Conservation (phyloP, 2,888 invertebrate species). For the Melinaea menophilus region DNA sequence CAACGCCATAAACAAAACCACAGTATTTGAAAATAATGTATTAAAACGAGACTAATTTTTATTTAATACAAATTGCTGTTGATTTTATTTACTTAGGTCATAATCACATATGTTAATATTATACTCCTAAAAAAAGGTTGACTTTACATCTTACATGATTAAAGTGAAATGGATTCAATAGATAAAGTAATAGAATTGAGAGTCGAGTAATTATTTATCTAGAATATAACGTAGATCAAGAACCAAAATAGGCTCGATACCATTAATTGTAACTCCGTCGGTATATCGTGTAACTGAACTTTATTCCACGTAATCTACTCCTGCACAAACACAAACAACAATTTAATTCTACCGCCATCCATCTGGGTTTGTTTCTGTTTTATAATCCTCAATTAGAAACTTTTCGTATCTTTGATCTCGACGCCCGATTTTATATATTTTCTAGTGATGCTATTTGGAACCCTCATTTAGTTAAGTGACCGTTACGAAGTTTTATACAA, state of each 20-base stretch:
- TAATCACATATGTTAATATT: no score
- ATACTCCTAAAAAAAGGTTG: no score
- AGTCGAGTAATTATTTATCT: no score
- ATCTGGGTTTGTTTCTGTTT: constrained; percentile 34
- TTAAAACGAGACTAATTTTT: no score
- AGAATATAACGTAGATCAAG: no score
- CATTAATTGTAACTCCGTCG: neutral
- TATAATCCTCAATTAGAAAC: constrained; percentile 52
- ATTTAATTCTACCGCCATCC: constrained; percentile 29
- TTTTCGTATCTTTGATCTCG: constrained; percentile 33
- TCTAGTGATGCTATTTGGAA: constrained; percentile 35
- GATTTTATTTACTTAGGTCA: no score
- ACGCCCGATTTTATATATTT: constrained; percentile 40
- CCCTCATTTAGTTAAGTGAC: constrained; percentile 21
- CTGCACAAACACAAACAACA: constrained; percentile 27
- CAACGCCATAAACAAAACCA: no score
- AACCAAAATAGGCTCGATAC: neutral
- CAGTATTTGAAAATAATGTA: no score
- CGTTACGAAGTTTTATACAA: constrained; percentile 18
- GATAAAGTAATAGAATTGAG: no score
- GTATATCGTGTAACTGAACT: constrained; percentile 10
- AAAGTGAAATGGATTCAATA: no score
- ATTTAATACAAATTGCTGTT: no score
- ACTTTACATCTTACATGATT: no score
- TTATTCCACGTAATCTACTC: constrained; percentile 17